Evolutionary conservation across 2,888 invertebrate genomes (phyloP).

Genomic region (Chesias legatella): DNA sequence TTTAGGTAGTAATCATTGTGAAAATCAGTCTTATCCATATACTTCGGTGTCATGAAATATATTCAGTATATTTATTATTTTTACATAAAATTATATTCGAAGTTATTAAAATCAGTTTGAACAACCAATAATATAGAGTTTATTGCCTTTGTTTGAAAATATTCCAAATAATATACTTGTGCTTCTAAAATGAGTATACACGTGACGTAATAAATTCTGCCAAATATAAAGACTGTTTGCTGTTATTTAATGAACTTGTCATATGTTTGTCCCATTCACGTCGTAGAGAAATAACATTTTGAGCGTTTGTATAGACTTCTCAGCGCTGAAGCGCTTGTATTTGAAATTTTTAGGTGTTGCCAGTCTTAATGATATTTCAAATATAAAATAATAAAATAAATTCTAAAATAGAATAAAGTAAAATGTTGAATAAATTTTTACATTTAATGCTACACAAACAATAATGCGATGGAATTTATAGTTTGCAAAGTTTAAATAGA

Average conservation of each 20-base stretch:
- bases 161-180: not conserved
- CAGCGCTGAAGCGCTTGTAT: conserved; percentile 25
- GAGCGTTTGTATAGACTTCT: conserved; percentile 27
- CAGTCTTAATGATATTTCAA: conserved; percentile 30
- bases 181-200: conserved; percentile 7
- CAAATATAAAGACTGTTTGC: conserved; percentile 32
- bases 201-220: conserved; percentile 26
- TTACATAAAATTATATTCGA: too few species aligned
- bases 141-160: too few species aligned
- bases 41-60: too few species aligned
- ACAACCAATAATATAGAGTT: too few species aligned
- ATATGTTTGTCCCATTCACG: conserved; percentile 24
- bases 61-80: too few species aligned
- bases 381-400: conserved; percentile 32
- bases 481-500: conserved; percentile 55
- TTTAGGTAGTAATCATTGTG: conserved; percentile 14
- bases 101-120: too few species aligned
- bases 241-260: conserved; percentile 13
- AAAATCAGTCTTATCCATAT: not conserved
- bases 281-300: conserved; percentile 22
- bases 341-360: conserved; percentile 30
- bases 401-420: conserved; percentile 33
- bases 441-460: conserved; percentile 45
- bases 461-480: conserved; percentile 72
- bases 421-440: conserved; percentile 37